Evolutionary conservation across 35 echinoderm and acorn worm genomes (phyloP).

Genomic region (Apostichopus japonicus): DNA sequence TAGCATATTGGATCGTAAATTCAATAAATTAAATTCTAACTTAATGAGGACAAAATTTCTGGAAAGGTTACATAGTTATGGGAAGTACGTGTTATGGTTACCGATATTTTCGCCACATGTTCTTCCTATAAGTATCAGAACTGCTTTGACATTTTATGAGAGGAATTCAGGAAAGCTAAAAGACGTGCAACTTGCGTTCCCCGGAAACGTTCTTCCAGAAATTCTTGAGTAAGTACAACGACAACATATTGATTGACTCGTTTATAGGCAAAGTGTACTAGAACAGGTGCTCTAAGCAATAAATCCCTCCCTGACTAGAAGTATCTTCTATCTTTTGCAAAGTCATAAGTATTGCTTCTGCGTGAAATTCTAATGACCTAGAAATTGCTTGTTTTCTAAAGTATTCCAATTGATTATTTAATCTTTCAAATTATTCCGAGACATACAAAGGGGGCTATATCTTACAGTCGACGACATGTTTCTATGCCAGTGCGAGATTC

Average conservation of each 20-base stretch:
- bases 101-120: conserved; percentile 82
- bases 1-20: conserved; percentile 81
- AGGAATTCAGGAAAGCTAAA: conserved; percentile 64
- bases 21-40: conserved; percentile 55
- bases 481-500: too few species aligned
- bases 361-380: too few species aligned
- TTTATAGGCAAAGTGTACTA: too few species aligned
- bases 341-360: too few species aligned
- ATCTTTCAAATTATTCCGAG: too few species aligned
- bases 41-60: conserved; percentile 62
- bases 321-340: too few species aligned
- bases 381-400: too few species aligned
- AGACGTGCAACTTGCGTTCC: conserved; percentile 95
- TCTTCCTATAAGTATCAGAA: conserved; percentile 70
- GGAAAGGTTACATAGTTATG: conserved; percentile 64
- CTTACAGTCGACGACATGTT: too few species aligned
- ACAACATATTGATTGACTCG: not conserved
- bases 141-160: conserved; percentile 83
- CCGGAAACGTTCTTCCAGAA: conserved; percentile 84
- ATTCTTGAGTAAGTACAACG: conserved; percentile 90
- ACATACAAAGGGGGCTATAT: too few species aligned
- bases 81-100: conserved; percentile 88
- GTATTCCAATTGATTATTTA: too few species aligned
- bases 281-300: too few species aligned
- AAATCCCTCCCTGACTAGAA: too few species aligned